Percentiles rank a stretch among this genome's conserved stretches.
These are phyloP conservation scores for Erebia epiphron DNA, from an alignment of 2,888 invertebrate genomes.

Conservation along the genomic window DNA sequence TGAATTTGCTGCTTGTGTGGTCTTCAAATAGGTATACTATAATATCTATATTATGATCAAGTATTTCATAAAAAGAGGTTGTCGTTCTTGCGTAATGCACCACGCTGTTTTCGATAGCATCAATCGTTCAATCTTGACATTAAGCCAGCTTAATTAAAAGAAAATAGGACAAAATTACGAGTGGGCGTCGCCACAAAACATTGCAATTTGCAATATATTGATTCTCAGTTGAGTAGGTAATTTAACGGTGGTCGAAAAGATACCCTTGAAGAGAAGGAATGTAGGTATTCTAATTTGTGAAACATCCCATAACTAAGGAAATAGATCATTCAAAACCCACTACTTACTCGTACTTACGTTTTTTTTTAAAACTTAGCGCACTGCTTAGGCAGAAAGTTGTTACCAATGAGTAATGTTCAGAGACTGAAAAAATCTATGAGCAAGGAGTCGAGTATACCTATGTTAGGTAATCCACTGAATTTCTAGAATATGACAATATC, in stretches of 20 bases:
- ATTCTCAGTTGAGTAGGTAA: not conserved
- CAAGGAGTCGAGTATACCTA: too few relatives aligned
- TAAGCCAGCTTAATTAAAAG: constrained; percentile 12
- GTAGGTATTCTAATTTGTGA: too few relatives aligned
- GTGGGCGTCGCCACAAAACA: not conserved
- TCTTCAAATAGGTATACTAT: not conserved
- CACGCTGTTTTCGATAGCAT: constrained; percentile 17
- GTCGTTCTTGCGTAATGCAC: constrained; percentile 14
- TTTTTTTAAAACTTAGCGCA: too few relatives aligned
- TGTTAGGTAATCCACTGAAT: too few relatives aligned
- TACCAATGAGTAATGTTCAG: too few relatives aligned
- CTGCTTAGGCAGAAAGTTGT: too few relatives aligned
- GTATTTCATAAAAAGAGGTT: not conserved
- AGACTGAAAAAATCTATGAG: too few relatives aligned
- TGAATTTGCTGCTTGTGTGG: not conserved
- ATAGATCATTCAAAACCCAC: not conserved
- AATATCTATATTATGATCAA: not conserved
- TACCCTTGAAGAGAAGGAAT: too few relatives aligned
- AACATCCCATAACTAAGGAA: too few relatives aligned
- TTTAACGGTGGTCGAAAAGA: not conserved
- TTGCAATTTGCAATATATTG: not conserved
- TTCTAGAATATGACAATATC: too few relatives aligned
- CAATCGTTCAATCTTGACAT: constrained; percentile 17
- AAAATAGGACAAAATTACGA: constrained; percentile 13
- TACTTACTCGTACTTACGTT: not conserved